Base-by-base conservation (phyloP, 2,797 vertebrate species). In the Epinephelus coioides region DNA sequence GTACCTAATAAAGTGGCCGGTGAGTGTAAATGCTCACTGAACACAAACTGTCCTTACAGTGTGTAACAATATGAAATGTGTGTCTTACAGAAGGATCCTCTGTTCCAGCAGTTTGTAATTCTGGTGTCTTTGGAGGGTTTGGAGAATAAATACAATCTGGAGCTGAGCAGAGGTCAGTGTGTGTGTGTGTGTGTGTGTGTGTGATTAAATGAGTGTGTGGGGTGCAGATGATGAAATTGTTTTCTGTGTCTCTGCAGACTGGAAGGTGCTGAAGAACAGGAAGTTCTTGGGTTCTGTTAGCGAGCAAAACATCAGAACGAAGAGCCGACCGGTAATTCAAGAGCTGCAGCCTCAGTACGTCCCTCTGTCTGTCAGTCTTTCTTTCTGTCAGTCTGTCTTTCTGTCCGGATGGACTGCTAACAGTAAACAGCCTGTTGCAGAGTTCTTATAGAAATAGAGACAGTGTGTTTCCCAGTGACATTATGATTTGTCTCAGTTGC, bases 41-140 rank as follows among this genome's bases (percentile, higher is more conserved):
- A 50, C 43, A 63, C 4, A 13, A 51, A 18, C 34, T 2, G 21
- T 23, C 0, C 0, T 66, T 4, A 15, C 18, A n/a, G 1, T 47
- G 23, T 66, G 11, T 60, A 47, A 47, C 5, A 44, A 18, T 1
- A 49, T 62, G 47, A 73, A 72, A 9, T 19, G 15, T 71, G 6
- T 86, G 3, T 79, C 38, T 90, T 80, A n/a, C 51, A 96, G 95
- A 88, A 89, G 62, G 94, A 96, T 51, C 71, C 92, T 0, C 92
- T 97, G 66, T 96, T 97, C 89, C 94, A 95, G 88, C 97, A 97
- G 82, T 97, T 98, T 43, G 93, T 98, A 6, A 93, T 97, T 49
- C 95, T 96, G 4, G 95, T 98, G 3, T 96, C 94, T 66, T 86
- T 96, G 54, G 97, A 98, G 83, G 97, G 97, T 60, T 90, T 98